phyloP scores from a whole-genome alignment of 2,797 vertebrate genomes.

The Spinus olivaceus region DNA sequence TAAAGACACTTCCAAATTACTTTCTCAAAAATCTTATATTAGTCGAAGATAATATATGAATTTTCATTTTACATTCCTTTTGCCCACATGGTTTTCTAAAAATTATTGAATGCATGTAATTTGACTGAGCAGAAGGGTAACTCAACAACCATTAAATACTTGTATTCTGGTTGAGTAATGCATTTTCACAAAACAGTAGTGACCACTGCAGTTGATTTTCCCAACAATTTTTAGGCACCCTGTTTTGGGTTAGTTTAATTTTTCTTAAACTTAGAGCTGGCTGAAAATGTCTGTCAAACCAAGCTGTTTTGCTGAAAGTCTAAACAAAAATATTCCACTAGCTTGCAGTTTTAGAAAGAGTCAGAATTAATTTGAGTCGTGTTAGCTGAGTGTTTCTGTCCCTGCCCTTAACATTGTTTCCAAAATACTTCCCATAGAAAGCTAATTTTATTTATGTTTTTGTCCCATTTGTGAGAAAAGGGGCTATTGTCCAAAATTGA shows the following conservation, averaged over 20 bases:
- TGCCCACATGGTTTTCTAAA: background rate
- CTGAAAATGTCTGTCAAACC: background rate
- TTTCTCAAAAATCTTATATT: slow-evolving; percentile 37
- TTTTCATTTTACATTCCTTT: slow-evolving; percentile 15
- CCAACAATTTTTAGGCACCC: background rate
- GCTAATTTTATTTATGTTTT: background rate
- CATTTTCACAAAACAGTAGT: background rate
- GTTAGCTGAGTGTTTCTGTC: background rate
- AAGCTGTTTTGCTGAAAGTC: background rate
- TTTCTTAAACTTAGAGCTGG: background rate
- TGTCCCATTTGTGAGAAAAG: background rate
- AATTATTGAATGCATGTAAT: background rate
- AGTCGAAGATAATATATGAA: background rate
- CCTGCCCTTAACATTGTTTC: background rate
- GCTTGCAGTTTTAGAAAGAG: background rate
- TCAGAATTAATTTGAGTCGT: background rate
- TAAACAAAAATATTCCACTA: background rate
- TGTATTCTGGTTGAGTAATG: background rate
- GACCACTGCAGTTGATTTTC: background rate
- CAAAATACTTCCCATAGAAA: background rate
- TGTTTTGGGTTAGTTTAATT: background rate
- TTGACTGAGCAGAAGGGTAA: slow-evolving; percentile 5
- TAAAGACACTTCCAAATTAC: slow-evolving; percentile 18
- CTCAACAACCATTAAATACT: background rate
- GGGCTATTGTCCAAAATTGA: background rate